Base-by-base conservation (phyloP, 2,888 invertebrate genomes). In the Scaptomyza reducta region DNA sequence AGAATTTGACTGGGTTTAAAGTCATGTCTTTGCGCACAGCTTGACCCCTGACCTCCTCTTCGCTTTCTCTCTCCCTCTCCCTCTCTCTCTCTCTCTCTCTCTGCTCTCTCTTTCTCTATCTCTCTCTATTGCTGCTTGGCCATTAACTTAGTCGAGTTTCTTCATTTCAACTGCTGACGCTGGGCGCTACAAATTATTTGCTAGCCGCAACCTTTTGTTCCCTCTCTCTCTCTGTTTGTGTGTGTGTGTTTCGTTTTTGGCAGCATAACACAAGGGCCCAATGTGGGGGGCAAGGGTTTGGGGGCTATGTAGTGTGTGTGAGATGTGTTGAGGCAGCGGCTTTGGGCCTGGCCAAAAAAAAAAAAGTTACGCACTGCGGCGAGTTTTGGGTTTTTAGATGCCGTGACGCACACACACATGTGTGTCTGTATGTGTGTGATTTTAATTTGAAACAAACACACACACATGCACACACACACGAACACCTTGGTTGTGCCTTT, bases 321-420 rank as follows among this genome's bases (percentile, higher is more conserved):
- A 58, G 44, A 54, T 41, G 29, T 41, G 57, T 60, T 14, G 47
- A 61, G 68, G 45, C 59, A 66, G 47, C 56, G 63, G 72, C 56
- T 77, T 76, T 62, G 67, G 67, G 62, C 35, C 62, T 77, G 67
- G 59, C 77, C 68, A 69, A 86, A 86, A 38, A 38, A 29, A 27
- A 29, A 35, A 35, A 87, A 79, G 77, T 86, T 86, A 88, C 88
- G 83, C 88, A 84, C 78, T 84, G 83, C 88, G 83, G 74, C 87
- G 76, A 68, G 72, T 69, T 81, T 67, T 70, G 55, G 62, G 62
- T 69, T 82, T 87, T 87, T 75, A 78, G 77, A 81, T 81, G 74
- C 56, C 60, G 74, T 67, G 81, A 80, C 81, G 81, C 74, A 74
- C 40, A 62, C 72, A 64, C 16, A 29, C 35, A 35, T 13, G 4